Evolutionary conservation across 2,888 invertebrate genomes (phyloP), one percentile per base, ranked within the genome.

Genomic region (Philonicus albiceps): DNA sequence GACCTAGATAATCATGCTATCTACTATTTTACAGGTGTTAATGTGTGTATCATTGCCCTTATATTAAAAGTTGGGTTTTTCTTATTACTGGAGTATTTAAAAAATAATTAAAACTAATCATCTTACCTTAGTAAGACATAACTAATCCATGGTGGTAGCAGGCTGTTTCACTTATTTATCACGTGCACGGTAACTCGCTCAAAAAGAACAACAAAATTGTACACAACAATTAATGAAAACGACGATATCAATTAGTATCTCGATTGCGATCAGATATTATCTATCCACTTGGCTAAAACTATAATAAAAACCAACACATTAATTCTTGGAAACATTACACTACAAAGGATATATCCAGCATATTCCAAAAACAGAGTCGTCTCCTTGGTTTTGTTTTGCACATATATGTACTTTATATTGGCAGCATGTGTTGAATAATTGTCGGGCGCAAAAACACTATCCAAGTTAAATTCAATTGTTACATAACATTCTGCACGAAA

Each of bases 321-420:
- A 11, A 11, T 64, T 11, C 16, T 43, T 3, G 22, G 64, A 64
- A 64, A 64, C 13, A 27, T 27, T 13, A 64, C 22, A 64, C 64
- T 2, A 0, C 27, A 64, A 8, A 11, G 49, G 4, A 49, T 49
- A 49, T 49, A 49, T 16, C n/a, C 55, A 55, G 19, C 22, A 64
- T 27, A 64, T 11, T 53, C 27, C 30, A 49, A 49, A 78, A 49
- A 78, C 49, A 78, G 64, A 55, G 13, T 16, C 49, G 78, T 78
- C 7, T 78, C 78, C 78, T 78, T 78, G 78, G 78, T 78, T 78
- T 78, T 78, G 13, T 43, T 43, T 64, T 64, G 22, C 19, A 64
- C 78, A 78, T 49, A 30, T 78, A 37, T 37, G 11, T 11, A 37
- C 6, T 34, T 1, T 1, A 34, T 37, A 31, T 43, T 43, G 27